Evolutionary conservation across 2,888 invertebrate species (phyloP).

Genomic region (Chouioia cunea): DNA sequence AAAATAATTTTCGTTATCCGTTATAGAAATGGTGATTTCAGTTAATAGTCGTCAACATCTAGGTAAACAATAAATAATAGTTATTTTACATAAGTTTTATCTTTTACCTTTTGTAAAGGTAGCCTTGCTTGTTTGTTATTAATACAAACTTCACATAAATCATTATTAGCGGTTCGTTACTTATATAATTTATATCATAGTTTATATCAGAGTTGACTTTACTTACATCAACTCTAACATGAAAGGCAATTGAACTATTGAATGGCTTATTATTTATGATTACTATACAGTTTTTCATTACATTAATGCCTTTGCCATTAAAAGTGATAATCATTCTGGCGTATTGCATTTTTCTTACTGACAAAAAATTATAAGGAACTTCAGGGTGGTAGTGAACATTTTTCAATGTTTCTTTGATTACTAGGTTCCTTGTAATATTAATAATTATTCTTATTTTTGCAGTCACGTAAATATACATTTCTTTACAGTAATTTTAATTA

Average conservation of each 20-base stretch:
- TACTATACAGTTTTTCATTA: not conserved
- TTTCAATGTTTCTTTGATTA: constrained; percentile 46
- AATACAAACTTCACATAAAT: constrained; percentile 39
- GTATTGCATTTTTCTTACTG: constrained; percentile 52
- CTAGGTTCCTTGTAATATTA: constrained; percentile 51
- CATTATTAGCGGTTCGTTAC: constrained; percentile 29
- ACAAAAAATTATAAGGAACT: constrained; percentile 53
- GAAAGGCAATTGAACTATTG: constrained; percentile 1
- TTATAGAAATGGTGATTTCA: too few species aligned
- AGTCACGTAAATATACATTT: constrained; percentile 54
- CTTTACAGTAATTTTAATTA: constrained; percentile 8
- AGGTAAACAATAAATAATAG: constrained; percentile 45
- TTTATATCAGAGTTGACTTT: constrained; percentile 20
- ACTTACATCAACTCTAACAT: constrained; percentile 15
- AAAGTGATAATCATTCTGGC: constrained; percentile 47
- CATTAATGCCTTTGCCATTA: not conserved
- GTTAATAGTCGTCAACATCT: constrained; percentile 44
- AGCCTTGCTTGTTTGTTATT: too few species aligned
- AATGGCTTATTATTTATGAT: not conserved
- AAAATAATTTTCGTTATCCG: too few species aligned
- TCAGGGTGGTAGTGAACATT: constrained; percentile 56
- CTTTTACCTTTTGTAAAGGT: too few species aligned
- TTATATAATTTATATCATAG: constrained; percentile 20
- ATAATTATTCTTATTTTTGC: constrained; percentile 55
- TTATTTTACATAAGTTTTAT: too few species aligned